Evolutionary conservation across 2,797 vertebrate species (phyloP).

Genomic region (Brotula barbata): DNA sequence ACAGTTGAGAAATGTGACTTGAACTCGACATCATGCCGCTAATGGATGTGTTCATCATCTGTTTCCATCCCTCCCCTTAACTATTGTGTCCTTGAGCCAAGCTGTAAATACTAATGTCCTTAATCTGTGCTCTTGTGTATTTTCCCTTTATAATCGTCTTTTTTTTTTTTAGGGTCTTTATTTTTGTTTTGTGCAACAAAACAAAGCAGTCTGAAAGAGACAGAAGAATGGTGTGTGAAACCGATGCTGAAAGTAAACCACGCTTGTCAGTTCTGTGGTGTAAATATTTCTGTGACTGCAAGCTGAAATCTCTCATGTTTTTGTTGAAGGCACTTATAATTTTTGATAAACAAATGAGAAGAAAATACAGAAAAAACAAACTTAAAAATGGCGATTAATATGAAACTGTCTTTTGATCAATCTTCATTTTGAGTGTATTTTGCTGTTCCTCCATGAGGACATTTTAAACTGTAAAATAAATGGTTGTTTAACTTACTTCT

Average conservation of each 20-base stretch:
- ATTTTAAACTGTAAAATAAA: slow-evolving; percentile 86
- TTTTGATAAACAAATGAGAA: slow-evolving; percentile 74
- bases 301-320: slow-evolving; percentile 71
- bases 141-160: slow-evolving; percentile 68
- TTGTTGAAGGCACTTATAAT: slow-evolving; percentile 85
- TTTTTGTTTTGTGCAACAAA: slow-evolving; percentile 93
- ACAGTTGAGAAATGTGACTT: slow-evolving; percentile 75
- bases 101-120: slow-evolving; percentile 82
- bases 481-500: slow-evolving; percentile 84
- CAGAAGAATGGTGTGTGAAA: slow-evolving; percentile 67
- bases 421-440: slow-evolving; percentile 84
- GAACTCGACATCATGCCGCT: slow-evolving; percentile 73
- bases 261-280: slow-evolving; percentile 73
- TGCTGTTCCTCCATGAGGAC: slow-evolving; percentile 88
- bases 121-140: slow-evolving; percentile 72
- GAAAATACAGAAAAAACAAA: slow-evolving; percentile 60
- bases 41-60: slow-evolving; percentile 75
- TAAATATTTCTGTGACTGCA: slow-evolving; percentile 75
- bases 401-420: slow-evolving; percentile 79
- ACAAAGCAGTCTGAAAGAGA: slow-evolving; percentile 78
- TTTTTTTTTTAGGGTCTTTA: slow-evolving; percentile 89
- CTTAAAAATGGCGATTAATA: slow-evolving; percentile 75
- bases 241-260: slow-evolving; percentile 79
- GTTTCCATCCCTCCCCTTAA: slow-evolving; percentile 54
- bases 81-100: slow-evolving; percentile 74